Conservation (phyloP, 2,113 vertebrate genomes). For the Felis chaus region DNA sequence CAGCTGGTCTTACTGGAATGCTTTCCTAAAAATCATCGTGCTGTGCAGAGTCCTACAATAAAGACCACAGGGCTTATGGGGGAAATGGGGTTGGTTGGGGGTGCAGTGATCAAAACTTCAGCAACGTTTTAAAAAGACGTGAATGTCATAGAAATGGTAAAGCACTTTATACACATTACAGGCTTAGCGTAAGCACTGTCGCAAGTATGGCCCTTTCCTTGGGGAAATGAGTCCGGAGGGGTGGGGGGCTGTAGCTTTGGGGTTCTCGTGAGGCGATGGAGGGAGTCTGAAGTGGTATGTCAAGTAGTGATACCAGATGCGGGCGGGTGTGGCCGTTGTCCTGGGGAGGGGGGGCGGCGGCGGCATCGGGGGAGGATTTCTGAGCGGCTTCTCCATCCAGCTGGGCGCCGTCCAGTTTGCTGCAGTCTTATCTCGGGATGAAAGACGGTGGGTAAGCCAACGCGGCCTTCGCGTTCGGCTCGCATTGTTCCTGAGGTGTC, state of each 20-base stretch:
- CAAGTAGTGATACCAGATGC: neutral
- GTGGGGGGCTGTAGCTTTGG: neutral
- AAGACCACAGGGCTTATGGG: neutral
- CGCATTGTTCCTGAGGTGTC: neutral
- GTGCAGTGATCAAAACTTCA: neutral
- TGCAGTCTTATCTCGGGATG: neutral
- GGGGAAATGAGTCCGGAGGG: neutral
- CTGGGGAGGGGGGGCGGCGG: neutral
- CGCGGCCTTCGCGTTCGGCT: neutral
- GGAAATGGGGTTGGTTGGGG: neutral
- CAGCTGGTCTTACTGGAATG: neutral
- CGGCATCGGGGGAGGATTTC: neutral
- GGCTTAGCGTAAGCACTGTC: neutral
- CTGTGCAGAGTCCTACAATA: neutral
- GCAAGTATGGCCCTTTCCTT: neutral
- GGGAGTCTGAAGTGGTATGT: neutral
- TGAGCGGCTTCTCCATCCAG: neutral
- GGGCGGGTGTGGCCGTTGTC: neutral
- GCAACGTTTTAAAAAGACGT: neutral
- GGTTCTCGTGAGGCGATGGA: neutral
- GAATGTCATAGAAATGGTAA: neutral
- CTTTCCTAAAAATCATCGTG: neutral
- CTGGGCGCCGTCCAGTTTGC: neutral
- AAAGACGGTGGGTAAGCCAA: neutral
- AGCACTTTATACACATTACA: neutral